Evolutionary conservation across 2,797 vertebrate species (phyloP).

Genomic region (Coilia nasus): DNA sequence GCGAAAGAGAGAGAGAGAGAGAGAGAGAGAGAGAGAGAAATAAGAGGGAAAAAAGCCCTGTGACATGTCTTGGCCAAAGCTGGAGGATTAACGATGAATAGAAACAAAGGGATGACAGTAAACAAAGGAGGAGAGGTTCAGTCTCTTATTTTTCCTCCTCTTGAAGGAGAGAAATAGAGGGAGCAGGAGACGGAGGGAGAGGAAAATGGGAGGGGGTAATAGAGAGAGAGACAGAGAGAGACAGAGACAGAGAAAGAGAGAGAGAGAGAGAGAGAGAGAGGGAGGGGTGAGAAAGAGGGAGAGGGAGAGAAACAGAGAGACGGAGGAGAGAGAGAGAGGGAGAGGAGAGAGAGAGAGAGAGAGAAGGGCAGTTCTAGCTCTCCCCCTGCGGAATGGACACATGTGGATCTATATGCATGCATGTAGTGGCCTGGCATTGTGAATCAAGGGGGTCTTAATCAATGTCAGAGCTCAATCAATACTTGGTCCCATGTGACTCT

Average conservation of each 20-base stretch:
- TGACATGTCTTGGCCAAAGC: constrained; percentile 71
- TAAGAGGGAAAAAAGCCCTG: constrained; percentile 53
- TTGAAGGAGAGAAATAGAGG: constrained; percentile 42
- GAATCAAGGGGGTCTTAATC: constrained; percentile 79
- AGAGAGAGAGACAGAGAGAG: constrained; percentile 30
- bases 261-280: not conserved
- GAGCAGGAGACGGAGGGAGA: constrained; percentile 27
- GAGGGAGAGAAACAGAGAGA: constrained; percentile 34
- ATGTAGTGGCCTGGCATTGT: constrained; percentile 66
- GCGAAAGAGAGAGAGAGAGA: constrained; percentile 28
- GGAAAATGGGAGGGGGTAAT: not conserved
- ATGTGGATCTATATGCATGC: constrained; percentile 56
- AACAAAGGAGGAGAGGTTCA: constrained; percentile 63
- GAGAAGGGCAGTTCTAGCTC: not conserved
- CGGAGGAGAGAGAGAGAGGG: constrained; percentile 33
- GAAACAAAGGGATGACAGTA: constrained; percentile 64
- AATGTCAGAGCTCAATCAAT: constrained; percentile 81
- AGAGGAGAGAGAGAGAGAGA: constrained; percentile 34
- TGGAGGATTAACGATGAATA: constrained; percentile 68
- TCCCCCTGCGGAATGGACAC: constrained; percentile 46
- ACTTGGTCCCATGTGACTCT: constrained; percentile 71
- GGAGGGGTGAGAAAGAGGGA: not conserved
- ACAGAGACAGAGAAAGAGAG: not conserved
- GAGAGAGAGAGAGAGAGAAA: constrained; percentile 36
- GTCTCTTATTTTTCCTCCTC: constrained; percentile 29